Percentiles rank a stretch among this genome's conserved stretches.
These are phyloP conservation scores for Drosophila rufa DNA, from an alignment of 1,140 invertebrate species.

Conservation along the genomic window DNA sequence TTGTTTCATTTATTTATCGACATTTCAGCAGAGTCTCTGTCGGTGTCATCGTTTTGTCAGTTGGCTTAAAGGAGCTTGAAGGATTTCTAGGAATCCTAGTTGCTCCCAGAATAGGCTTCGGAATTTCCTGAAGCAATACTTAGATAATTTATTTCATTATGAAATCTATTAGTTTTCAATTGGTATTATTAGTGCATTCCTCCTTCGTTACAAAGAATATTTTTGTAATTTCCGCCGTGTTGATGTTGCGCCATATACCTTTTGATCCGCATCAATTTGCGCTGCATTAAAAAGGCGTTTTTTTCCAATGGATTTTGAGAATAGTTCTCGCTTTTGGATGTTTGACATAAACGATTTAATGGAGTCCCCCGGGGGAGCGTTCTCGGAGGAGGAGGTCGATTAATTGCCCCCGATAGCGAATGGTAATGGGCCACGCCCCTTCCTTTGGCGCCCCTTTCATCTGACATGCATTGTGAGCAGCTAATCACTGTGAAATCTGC, in stretches of 20 bases:
- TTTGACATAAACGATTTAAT: constrained; percentile 40
- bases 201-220: not conserved
- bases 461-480: constrained; percentile 72
- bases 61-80: not conserved
- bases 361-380: constrained; percentile 18
- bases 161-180: not conserved
- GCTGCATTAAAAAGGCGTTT: not conserved
- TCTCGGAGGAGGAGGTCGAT: constrained; percentile 39
- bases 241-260: constrained; percentile 1
- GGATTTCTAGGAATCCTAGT: not conserved
- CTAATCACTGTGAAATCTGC: constrained; percentile 78
- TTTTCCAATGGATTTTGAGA: not conserved
- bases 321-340: constrained; percentile 20
- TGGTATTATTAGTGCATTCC: not conserved
- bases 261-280: constrained; percentile 33
- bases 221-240: constrained; percentile 4
- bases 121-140: no score
- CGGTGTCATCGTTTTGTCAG: not conserved
- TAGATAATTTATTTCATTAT: not conserved
- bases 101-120: no score
- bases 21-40: not conserved
- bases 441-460: constrained; percentile 32
- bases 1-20: not conserved
- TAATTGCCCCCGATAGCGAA: constrained; percentile 45
- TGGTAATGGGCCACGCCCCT: constrained; percentile 53